Evolutionary conservation across 2,888 invertebrate genomes (phyloP).

Genomic region (Andrena chrysosceles): DNA sequence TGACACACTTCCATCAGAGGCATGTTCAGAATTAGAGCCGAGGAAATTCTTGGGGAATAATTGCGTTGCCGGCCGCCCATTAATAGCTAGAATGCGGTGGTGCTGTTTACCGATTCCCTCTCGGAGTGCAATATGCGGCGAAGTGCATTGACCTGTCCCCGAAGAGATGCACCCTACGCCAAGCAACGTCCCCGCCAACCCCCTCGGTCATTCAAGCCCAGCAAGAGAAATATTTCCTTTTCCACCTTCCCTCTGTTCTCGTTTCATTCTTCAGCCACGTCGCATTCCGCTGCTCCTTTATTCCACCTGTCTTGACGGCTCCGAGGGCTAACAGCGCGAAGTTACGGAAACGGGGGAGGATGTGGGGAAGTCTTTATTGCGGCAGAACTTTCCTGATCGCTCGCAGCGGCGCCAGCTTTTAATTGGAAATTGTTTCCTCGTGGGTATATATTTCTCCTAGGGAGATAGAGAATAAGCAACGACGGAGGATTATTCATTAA

Average conservation of each 20-base stretch:
- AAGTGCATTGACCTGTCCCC: constrained; percentile 31
- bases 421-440: neutral
- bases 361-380: constrained; percentile 11
- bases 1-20: neutral
- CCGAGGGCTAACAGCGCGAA: neutral
- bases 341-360: neutral
- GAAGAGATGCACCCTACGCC: constrained; percentile 31
- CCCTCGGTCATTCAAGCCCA: constrained; percentile 2
- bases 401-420: neutral
- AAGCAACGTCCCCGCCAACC: neutral
- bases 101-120: constrained; percentile 28
- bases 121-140: constrained; percentile 5
- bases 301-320: neutral
- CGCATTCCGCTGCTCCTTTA: neutral
- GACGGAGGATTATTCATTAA: neutral
- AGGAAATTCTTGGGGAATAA: neutral
- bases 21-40: neutral
- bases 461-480: neutral
- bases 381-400: neutral
- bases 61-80: neutral
- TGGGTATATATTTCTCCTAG: neutral
- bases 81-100: neutral
- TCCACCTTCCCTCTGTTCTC: constrained; percentile 21
- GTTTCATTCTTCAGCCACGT: neutral
- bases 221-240: constrained; percentile 46